Evolutionary conservation across 2,113 vertebrate genomes (phyloP).

Genomic region (Gobiocypris rarus): DNA sequence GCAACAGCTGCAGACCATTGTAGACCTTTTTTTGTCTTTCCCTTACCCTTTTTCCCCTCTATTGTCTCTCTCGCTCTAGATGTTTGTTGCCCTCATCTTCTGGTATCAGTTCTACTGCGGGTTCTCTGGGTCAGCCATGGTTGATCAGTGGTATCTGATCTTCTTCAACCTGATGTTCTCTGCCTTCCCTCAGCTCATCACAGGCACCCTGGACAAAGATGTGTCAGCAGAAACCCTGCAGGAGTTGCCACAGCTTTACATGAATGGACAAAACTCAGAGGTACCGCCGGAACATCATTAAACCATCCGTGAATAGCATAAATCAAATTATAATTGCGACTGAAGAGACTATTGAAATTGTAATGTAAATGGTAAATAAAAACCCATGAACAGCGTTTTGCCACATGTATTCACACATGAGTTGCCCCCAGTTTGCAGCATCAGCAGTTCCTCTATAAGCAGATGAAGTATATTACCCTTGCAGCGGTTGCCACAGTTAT

Average conservation of each 20-base stretch:
- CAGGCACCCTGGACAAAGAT: slow-evolving; percentile 93
- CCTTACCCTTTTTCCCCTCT: neutral
- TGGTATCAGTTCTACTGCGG: slow-evolving; percentile 99
- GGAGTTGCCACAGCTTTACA: slow-evolving; percentile 89
- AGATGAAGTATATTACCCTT: slow-evolving; percentile 22
- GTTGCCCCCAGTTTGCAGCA: neutral
- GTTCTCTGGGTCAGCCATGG: slow-evolving; percentile 94
- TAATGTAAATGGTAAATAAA: slow-evolving; percentile 33
- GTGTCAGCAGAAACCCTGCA: slow-evolving; percentile 86
- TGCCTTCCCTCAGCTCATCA: slow-evolving; percentile 95
- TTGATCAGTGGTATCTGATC: slow-evolving; percentile 99
- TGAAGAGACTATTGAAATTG: neutral
- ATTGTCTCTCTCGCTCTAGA: slow-evolving; percentile 72
- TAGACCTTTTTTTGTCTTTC: no score
- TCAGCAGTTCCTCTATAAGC: slow-evolving; percentile 29
- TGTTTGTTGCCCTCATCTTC: slow-evolving; percentile 97
- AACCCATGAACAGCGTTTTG: slow-evolving; percentile 7
- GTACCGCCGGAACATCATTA: slow-evolving; percentile 65
- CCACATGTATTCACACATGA: slow-evolving; percentile 28
- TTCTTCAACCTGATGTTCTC: slow-evolving; percentile 99
- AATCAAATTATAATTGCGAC: neutral
- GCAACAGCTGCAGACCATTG: slow-evolving; percentile 4
- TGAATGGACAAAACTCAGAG: slow-evolving; percentile 91
- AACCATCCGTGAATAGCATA: neutral
- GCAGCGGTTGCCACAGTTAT: slow-evolving; percentile 31